Evolutionary conservation across 1,140 invertebrate genomes (phyloP).

Genomic region (Hylaeus volcanicus): DNA sequence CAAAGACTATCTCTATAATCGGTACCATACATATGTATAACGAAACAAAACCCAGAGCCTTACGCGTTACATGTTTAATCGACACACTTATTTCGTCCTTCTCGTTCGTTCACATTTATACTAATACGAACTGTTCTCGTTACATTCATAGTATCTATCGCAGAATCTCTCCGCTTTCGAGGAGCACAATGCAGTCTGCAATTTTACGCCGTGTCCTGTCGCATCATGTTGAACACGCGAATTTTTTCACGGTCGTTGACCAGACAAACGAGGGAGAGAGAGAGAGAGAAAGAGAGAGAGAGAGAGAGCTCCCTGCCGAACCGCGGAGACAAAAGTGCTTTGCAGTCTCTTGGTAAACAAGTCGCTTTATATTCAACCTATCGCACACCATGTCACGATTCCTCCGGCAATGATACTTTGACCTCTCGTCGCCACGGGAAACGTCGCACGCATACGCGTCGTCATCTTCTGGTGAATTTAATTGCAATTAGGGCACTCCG

Average conservation of each 20-base stretch:
- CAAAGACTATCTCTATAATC: no score
- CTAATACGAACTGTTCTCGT: neutral
- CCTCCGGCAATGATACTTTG: neutral
- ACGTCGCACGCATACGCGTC: neutral
- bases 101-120: neutral
- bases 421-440: neutral
- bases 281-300: neutral
- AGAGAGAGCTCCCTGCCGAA: slow-evolving; percentile 4
- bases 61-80: no score
- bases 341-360: slow-evolving; percentile 36
- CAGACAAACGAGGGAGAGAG: neutral
- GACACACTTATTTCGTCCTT: neutral
- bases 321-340: slow-evolving; percentile 36
- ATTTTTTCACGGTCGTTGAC: slow-evolving; percentile 50
- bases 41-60: no score
- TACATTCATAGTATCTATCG: neutral
- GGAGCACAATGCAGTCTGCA: neutral
- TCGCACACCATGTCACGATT: neutral
- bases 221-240: slow-evolving; percentile 20
- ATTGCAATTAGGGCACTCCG: no score
- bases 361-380: slow-evolving; percentile 1
- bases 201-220: slow-evolving; percentile 20
- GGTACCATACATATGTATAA: no score
- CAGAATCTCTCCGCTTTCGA: neutral
- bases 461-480: neutral